These are phyloP conservation scores for Apotomis betuletana DNA, from an alignment of 2,888 invertebrate species.

Conservation along the genomic window DNA sequence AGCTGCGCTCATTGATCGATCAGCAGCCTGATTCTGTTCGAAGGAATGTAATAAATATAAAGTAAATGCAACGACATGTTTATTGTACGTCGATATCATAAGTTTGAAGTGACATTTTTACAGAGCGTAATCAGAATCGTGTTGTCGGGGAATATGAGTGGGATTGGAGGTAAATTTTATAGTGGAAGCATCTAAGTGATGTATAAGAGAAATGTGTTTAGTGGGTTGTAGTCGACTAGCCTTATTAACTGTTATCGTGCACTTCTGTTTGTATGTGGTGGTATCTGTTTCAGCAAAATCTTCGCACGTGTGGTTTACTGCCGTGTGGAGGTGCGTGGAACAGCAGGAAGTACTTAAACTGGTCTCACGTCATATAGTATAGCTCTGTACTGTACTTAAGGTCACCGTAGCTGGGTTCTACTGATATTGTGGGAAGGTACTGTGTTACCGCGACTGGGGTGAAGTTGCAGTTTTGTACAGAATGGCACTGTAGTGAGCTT, in stretches of 20 bases:
- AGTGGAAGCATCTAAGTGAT: neutral
- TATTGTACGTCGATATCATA: neutral
- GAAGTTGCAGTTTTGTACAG: conserved; percentile 8
- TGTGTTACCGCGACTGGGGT: neutral
- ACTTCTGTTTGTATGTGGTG: too few species aligned
- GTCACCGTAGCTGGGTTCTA: too few species aligned
- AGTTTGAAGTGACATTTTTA: neutral
- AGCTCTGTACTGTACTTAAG: too few species aligned
- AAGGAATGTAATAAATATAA: conserved; percentile 26
- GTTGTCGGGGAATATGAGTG: neutral
- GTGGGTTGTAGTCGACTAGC: too few species aligned
- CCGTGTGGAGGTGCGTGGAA: too few species aligned
- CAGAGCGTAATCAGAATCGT: neutral
- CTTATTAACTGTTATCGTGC: too few species aligned
- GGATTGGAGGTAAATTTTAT: neutral
- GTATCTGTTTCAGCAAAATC: too few species aligned
- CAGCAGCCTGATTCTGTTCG: conserved; percentile 40
- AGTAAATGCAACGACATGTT: conserved; percentile 1
- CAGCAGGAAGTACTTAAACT: too few species aligned
- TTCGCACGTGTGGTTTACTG: too few species aligned
- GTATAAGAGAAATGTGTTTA: neutral
- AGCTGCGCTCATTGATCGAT: conserved; percentile 44
- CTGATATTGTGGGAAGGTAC: too few species aligned
- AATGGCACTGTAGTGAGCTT: conserved; percentile 20
- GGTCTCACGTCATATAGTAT: too few species aligned